Evolutionary conservation across 35 echinoderm and acorn worm species (phyloP), one percentile per base, ranked within the genome.

Genomic region (Holothuria glaberrima): DNA sequence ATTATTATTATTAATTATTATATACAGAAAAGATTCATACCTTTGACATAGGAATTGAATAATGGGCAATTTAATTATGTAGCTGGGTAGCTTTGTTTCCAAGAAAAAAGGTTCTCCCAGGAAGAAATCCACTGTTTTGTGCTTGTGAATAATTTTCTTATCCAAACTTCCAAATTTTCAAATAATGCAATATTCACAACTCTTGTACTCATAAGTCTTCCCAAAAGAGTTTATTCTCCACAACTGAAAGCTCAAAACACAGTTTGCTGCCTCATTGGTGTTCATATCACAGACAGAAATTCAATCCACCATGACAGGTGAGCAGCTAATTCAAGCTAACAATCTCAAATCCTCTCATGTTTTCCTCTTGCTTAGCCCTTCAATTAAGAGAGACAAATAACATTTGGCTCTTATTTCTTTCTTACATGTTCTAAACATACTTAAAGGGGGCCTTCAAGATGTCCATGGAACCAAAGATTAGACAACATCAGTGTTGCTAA

Each of bases 311-410:
- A 27, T 69, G 66, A 27, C 31, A 30, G 25, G 25, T 33, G 31
- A 69, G 25, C 31, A 33, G 31, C 22, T 30, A 30, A 30, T 69
- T 69, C 26, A 10, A 30, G 10, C 5, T 69, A 30, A 30, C 17
- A 13, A 30, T 69, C 66, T 27, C 12, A 27, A 14, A 22, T 27
- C 66, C 25, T 38, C 14, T 75, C 44, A n/a, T 36, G 71, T 75
- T 41, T 41, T 38, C 22, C 21, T 32, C 71, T 75, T 44, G 44
- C 71, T 38, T 75, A 75, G 41, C 44, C 41, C 41, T 41, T 41
- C 16, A 75, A 75, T 75, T 75, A 75, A 75, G 0, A 10, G 71
- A 75, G 30, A 75, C 71, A 38, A 75, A 48, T 45, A 75, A 75
- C 71, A 75, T 75, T 75, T 21, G 34, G 71, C 21, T 75, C 71